Evolutionary conservation across 2,888 invertebrate species (phyloP), one percentile per base, ranked within the genome.

Genomic region (Mesorhabditis sp.): DNA sequence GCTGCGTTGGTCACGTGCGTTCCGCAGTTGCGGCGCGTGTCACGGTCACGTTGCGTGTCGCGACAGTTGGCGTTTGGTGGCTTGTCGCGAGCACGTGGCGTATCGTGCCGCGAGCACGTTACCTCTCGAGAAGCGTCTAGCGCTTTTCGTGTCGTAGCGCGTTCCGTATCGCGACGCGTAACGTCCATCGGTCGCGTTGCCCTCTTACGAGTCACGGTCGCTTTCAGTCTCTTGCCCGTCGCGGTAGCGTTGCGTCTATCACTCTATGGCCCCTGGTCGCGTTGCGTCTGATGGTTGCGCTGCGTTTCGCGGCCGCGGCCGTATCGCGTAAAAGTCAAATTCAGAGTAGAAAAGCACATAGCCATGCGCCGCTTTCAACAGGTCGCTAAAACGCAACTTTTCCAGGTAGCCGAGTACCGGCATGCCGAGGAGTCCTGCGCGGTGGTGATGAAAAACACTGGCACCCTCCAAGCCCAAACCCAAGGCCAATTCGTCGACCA

Each of bases 371-470:
- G 28, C 28, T 28, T 28, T 28, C 28, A 28, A 28, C 28, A 28
- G 28, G 28, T 28, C 28, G 28, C 28, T 28, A 28, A 28, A 28
- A 28, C 28, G 28, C 28, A 28, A 28, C 28, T 28, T 28, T 28
- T 28, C 28, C 28, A 28, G 28, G 28, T 28, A 43, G 66, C 75
- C 65, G 83, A 83, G 66, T 82, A 74, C 68, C 74, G 73, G 44
- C 74, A 80, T 66, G 75, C 74, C 13, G 73, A 74, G n/a, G 83
- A 84, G 70, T 76, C 73, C 68, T 84, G 84, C 65, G 78, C 82
- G 50, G 82, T 84, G 44, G 68, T 84, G 75, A 75, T 84, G 78
- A 81, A 82, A 74, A 79, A 80, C 70, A 75, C 80, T 43, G 84
- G 82, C 42, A 76, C 73, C 42, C 67, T 74, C 6, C 74, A 74